Evolutionary conservation across 2,888 invertebrate genomes (phyloP).

Genomic region (Drosophila emarginata): DNA sequence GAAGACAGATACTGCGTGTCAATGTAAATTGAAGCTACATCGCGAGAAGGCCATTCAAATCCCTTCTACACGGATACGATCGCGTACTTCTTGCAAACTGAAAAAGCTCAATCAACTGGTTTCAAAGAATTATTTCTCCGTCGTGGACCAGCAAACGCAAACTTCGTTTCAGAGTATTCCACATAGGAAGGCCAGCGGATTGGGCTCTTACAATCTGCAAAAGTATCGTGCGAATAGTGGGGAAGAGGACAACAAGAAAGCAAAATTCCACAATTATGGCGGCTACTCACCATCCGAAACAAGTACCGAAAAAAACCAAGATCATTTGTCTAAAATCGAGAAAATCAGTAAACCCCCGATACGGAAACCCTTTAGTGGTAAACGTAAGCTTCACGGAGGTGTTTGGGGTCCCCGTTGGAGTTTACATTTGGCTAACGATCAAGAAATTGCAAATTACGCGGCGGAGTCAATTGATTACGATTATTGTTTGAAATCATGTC

Average conservation of each 20-base stretch:
- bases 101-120: slow-evolving; percentile 7
- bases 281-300: slow-evolving; percentile 42
- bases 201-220: slow-evolving; percentile 5
- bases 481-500: not conserved
- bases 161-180: not conserved
- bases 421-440: not conserved
- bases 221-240: slow-evolving; percentile 1
- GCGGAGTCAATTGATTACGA: not conserved
- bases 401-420: not conserved
- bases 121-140: not conserved
- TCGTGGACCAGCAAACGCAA: slow-evolving; percentile 8
- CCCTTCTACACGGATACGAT: not conserved
- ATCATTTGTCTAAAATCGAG: slow-evolving; percentile 4
- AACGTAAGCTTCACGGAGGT: not conserved
- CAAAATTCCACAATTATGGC: slow-evolving; percentile 22
- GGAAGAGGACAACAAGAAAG: not conserved
- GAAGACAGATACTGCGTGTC: slow-evolving; percentile 11
- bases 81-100: slow-evolving; percentile 5
- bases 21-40: not conserved
- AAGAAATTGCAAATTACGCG: not conserved
- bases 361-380: not conserved
- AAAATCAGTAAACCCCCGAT: slow-evolving; percentile 19
- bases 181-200: not conserved
- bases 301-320: slow-evolving; percentile 9
- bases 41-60: slow-evolving; percentile 12